Conservation (phyloP, 2,113 vertebrate genomes). For the Malurus melanocephalus region DNA sequence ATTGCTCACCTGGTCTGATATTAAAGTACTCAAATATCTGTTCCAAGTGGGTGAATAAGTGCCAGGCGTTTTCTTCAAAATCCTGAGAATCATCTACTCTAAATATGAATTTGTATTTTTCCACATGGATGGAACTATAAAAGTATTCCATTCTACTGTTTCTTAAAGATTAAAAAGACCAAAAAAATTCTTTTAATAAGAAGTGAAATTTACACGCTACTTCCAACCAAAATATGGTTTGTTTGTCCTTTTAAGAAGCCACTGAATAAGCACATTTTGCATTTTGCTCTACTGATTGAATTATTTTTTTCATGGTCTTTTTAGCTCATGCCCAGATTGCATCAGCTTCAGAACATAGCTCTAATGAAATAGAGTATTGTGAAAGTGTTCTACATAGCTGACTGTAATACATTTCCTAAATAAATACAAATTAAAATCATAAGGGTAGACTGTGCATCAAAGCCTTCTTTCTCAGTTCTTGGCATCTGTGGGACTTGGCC, state of each 20-base stretch:
- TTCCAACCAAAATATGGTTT: conserved; percentile 36
- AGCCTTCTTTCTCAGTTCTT: conserved; percentile 45
- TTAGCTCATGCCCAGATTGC: conserved; percentile 45
- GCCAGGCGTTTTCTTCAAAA: not conserved
- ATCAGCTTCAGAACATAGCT: conserved; percentile 42
- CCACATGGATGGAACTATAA: not conserved
- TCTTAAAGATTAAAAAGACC: not conserved
- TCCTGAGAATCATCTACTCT: not conserved
- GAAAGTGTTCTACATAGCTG: conserved; percentile 37
- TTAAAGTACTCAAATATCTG: not conserved
- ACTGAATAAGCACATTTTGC: conserved; percentile 41
- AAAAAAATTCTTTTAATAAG: not conserved
- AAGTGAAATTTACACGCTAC: not conserved
- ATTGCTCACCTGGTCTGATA: not conserved
- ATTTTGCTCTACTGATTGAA: conserved; percentile 14
- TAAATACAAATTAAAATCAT: conserved; percentile 61
- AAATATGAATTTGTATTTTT: conserved; percentile 14
- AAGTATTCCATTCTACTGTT: not conserved
- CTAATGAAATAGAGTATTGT: conserved; percentile 59
- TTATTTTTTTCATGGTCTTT: conserved; percentile 36
- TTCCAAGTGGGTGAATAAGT: not conserved
- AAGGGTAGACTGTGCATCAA: conserved; percentile 47
- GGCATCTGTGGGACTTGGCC: conserved; percentile 49
- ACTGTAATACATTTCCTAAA: conserved; percentile 46
- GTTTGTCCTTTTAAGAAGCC: conserved; percentile 35